phyloP scores from a whole-genome alignment of 2,888 invertebrate genomes.

The Pammene fasciana region DNA sequence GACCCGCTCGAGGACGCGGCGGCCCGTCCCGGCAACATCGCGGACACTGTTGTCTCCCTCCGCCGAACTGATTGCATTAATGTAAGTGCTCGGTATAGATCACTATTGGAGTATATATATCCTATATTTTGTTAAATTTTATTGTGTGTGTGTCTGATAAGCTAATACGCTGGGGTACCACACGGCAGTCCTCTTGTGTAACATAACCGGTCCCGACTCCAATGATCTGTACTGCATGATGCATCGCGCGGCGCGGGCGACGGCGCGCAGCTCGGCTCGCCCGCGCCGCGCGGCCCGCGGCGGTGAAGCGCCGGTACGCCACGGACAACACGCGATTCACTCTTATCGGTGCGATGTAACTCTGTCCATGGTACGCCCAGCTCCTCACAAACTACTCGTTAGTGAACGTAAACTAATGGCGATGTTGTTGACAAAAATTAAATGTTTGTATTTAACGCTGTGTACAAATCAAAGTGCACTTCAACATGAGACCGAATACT shows the following conservation, averaged over 20 bases:
- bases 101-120: slow-evolving; percentile 74
- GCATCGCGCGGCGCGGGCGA: slow-evolving; percentile 13
- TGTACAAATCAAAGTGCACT: slow-evolving; percentile 84
- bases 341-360: slow-evolving; percentile 45
- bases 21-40: slow-evolving; percentile 49
- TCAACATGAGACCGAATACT: slow-evolving; percentile 72
- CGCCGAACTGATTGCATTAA: slow-evolving; percentile 66
- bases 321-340: slow-evolving; percentile 31
- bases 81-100: slow-evolving; percentile 74
- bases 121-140: slow-evolving; percentile 83
- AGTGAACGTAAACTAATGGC: slow-evolving; percentile 58
- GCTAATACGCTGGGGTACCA: slow-evolving; percentile 70
- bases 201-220: slow-evolving; percentile 21
- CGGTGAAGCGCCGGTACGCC: slow-evolving; percentile 22
- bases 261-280: neutral
- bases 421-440: slow-evolving; percentile 73
- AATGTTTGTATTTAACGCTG: slow-evolving; percentile 79
- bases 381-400: slow-evolving; percentile 64
- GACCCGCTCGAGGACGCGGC: slow-evolving; percentile 49
- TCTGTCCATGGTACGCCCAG: slow-evolving; percentile 61
- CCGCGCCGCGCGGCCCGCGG: slow-evolving; percentile 2
- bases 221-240: slow-evolving; percentile 22
- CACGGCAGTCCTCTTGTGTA: slow-evolving; percentile 50
- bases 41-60: slow-evolving; percentile 77
- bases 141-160: slow-evolving; percentile 74